Evolutionary conservation across 2,888 invertebrate genomes (phyloP), one percentile per base, ranked within the genome.

Genomic region (Sphaerophoria rueppellii): DNA sequence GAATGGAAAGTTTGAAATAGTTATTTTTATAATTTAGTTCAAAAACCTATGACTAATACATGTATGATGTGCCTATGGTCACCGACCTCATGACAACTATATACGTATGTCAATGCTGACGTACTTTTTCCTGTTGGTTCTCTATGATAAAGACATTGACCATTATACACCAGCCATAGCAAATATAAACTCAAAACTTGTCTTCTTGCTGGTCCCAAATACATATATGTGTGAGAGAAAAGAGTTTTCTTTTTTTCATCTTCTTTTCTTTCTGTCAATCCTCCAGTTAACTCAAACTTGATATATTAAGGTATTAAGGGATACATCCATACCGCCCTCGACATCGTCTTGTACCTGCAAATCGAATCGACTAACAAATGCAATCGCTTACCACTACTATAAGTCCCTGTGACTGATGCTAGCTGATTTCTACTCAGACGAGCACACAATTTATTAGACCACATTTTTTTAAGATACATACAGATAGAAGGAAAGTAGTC

Each of bases 381-480:
- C 70, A 81, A 75, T 81, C 75, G 75, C 75, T 81, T 81, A 81
- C 81, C 75, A 71, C 52, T 46, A 71, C 52, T 46, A 61, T 65
- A 67, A 71, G 75, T 75, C 65, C 32, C 40, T 43, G 81, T 81
- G 81, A 81, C 75, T 81, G 81, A 81, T 81, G 81, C 32, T 71
- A 43, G 65, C 58, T 70, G 75, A 81, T 81, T 75, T 81, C 75
- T 71, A 65, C 32, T 81, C 75, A 58, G 81, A 81, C 71, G 71
- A 75, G 75, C 81, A 75, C 57, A 81, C 70, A 75, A 81, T 81
- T 75, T 81, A 81, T 81, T 81, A 75, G 75, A 81, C 75, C 75
- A 81, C 80, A 75, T 58, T 43, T 74, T 75, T 43, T 50, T 63
- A 75, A 71, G 70, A 0, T 4, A 50, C 4, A n/a, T 50, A 50